Base-by-base conservation (phyloP, 2,888 invertebrate genomes). In the Abrostola triplasia region DNA sequence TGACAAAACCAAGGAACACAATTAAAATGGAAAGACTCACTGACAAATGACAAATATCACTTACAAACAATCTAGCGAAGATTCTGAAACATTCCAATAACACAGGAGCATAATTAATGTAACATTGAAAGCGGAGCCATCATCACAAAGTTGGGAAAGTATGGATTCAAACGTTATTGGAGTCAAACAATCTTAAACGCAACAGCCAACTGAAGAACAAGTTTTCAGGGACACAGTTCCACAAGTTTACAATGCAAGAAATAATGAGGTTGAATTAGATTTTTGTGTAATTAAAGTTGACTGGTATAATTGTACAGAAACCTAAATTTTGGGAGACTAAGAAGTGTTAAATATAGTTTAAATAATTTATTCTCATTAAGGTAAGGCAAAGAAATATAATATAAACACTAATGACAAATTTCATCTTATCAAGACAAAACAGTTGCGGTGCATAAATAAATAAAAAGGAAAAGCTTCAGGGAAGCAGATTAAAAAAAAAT, bases 81-180 rank as follows among this genome's bases (percentile, higher is more conserved):
- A 70, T 60, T 75, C 59, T 44, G 41, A 55, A 37, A 41, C 36
- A 69, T 74, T 42, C 13, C 11, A 70, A 64, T 63, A 64, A 61
- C 60, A 70, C 42, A 50, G 57, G 68, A 62, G 67, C 60, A 53
- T 52, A 75, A 67, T 68, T 54, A 67, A 66, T 66, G 55, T 76
- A 73, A 62, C 47, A 76, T 64, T 69, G 54, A 77, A 69, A 76
- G 67, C 62, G 55, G 36, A 55, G 52, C 50, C 36, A 36, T 37
- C 63, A 67, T 60, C 60, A 50, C 36, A 55, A 76, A 73, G 69
- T 70, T 65, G 42, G 40, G 2, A 36, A 70, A 76, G 69, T 74
- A 81, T 62, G 54, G 24, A 75, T 70, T 75, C 67, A 72, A 74
- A 79, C 77, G 70, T 77, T 79, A 72, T 79, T 77, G 58, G 54